Evolutionary conservation across 2,797 vertebrate species (phyloP).

Genomic region (Sebastolobus alascanus): DNA sequence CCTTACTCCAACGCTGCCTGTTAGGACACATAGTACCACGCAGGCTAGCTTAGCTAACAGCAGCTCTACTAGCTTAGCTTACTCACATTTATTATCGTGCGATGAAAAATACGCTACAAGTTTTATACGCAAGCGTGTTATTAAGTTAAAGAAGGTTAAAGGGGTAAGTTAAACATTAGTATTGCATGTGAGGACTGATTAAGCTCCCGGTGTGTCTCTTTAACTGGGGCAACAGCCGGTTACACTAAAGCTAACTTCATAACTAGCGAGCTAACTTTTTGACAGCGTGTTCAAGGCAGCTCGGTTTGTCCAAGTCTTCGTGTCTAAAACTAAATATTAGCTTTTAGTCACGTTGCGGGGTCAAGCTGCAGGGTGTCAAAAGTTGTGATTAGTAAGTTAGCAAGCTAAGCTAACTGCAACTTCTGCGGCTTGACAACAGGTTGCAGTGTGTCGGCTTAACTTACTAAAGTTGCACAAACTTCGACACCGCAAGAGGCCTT

Average conservation of each 20-base stretch:
- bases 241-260: slow-evolving; percentile 43
- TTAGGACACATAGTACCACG: slow-evolving; percentile 52
- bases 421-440: slow-evolving; percentile 87
- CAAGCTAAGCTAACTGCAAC: slow-evolving; percentile 75
- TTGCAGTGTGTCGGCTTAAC: slow-evolving; percentile 77
- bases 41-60: slow-evolving; percentile 56
- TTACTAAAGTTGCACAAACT: slow-evolving; percentile 68
- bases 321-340: slow-evolving; percentile 2
- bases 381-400: slow-evolving; percentile 43
- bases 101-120: not conserved
- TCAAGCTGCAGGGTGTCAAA: slow-evolving; percentile 17
- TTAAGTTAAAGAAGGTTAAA: not conserved
- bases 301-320: not conserved
- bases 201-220: not conserved
- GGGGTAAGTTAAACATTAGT: not conserved
- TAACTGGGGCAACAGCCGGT: slow-evolving; percentile 38
- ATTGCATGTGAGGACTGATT: not conserved
- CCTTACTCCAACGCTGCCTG: slow-evolving; percentile 70
- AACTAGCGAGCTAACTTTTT: slow-evolving; percentile 49
- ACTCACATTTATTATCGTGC: not conserved
- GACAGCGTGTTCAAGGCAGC: slow-evolving; percentile 48
- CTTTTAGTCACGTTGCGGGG: slow-evolving; percentile 14
- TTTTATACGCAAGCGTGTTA: not conserved
- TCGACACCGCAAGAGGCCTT: slow-evolving; percentile 55
- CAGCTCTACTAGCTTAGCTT: slow-evolving; percentile 43